These are phyloP conservation scores for Caerostris extrusa DNA, from an alignment of 1,140 invertebrate genomes.

Conservation along the genomic window DNA sequence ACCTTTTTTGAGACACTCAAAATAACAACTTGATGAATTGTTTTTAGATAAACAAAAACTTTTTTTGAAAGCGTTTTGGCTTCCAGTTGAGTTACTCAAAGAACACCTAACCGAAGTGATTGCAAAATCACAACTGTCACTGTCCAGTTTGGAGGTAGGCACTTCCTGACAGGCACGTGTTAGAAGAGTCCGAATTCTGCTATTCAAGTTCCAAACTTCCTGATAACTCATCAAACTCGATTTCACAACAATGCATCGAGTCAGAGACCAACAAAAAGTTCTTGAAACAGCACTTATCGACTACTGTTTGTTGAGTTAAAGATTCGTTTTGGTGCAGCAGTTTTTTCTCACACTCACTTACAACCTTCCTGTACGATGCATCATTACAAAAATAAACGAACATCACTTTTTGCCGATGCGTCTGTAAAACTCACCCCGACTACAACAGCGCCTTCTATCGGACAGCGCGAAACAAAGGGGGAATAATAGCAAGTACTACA, in stretches of 20 bases:
- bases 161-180: too few species aligned
- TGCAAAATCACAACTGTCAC: constrained; percentile 27
- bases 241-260: background rate
- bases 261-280: background rate
- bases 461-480: constrained; percentile 67
- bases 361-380: background rate
- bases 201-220: background rate
- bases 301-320: background rate
- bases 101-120: background rate
- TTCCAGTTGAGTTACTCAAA: background rate
- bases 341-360: background rate
- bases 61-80: too few species aligned
- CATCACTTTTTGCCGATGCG: constrained; percentile 47
- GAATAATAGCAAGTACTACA: constrained; percentile 39
- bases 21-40: too few species aligned
- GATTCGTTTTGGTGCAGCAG: background rate
- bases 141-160: background rate
- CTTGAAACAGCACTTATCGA: background rate
- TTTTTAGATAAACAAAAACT: too few species aligned
- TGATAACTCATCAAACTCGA: background rate
- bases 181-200: too few species aligned
- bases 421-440: background rate
- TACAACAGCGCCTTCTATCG: constrained; percentile 60
- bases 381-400: constrained; percentile 60
- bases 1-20: too few species aligned